Evolutionary conservation across 2,888 invertebrate species (phyloP), one percentile per base, ranked within the genome.

Genomic region (Nysson spinosus): DNA sequence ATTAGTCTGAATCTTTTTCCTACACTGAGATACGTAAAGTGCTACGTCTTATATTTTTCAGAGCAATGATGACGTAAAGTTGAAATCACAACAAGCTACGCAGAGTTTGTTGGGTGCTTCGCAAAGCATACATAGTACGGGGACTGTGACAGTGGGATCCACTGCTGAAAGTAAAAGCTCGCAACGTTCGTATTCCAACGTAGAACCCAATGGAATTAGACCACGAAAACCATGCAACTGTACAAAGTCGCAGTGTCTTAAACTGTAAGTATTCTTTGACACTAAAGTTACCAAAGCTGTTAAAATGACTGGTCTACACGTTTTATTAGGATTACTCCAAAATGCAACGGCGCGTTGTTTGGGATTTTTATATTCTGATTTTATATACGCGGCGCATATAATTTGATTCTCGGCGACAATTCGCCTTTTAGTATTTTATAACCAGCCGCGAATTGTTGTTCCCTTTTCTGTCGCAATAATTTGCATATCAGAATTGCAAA

Each of bases 191-290:
- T 80, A 77, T 26, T 68, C 80, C 6, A 83, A 72, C 37, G 65
- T 87, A 6, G 89, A 89, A 58, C 87, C 89, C 4, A 89, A 89
- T 73, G 90, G 90, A 11, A 88, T 90, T 61, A 89, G 94, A 71
- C 93, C 95, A 0, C 90, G 96, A 39, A 99, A 99, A 87, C 98
- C 98, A 6, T 99, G 99, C 88, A 99, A 99, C 88, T 99, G 99
- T 88, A 99, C 97, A 22, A 98, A 98, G 88, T 99, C 98, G 1
- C 98, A 98, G 86, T 99, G 99, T 84, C 91, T 99, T 66, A 99
- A 99, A 88, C 88, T 99, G 88, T 98, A 87, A 90, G 91, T 89
- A 65, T 28, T n/a, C n/a, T n/a, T 44, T 51, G 14, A 35, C 51
- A 56, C 1, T 30, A 5, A 32, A 9, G 26, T 43, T 5, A 9